Base-by-base conservation (phyloP, 2,113 vertebrate genomes). In the Mormyrus iriodes region DNA sequence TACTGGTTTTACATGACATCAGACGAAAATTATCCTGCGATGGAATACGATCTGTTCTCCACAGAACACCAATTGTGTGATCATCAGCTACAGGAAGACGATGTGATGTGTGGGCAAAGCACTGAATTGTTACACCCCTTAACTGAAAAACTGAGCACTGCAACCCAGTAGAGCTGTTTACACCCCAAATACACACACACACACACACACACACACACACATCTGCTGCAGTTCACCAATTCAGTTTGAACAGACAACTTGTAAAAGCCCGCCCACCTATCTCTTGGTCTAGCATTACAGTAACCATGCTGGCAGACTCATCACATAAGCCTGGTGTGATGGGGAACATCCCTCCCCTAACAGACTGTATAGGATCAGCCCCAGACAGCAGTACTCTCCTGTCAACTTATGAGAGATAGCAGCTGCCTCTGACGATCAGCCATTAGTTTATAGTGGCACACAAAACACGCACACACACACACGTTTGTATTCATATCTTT, bases 1-100 rank as follows among this genome's bases (percentile, higher is more conserved):
- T 79, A 93, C 86, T 91, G 91, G 93, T 91, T 88, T 87, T 89
- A 15, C 13, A 51, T 95, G 94, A 95, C 95, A 93, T 94, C 91
- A 91, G 88, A 91, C 93, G 93, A 94, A 93, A 93, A 88, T 91
- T 90, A 76, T 91, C 55, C 42, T 90, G 92, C 91, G 92, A 94
- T 94, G 93, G 92, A 92, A 90, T 44, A 79, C 35, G 73, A 79
- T 79, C 73, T 42, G 17, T 79, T 42, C 31, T 42, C 73, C 35
- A 79, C 73, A 79, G 73, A 79, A 42, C 73, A 76, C 19, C 12
- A 76, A 35, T 76, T 76, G 69, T 76, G 31, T 76, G 35, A 76
- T 17, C 31, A 35, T 39, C 35, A 79, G 73, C 73, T 42, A 42
- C 73, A 79, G 73, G 73, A 79, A 79, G 73, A 79, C 15, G 15